Evolutionary conservation across 2,797 vertebrate species (phyloP), one percentile per base, ranked within the genome.

Genomic region (Myiotriccus ornatus): DNA sequence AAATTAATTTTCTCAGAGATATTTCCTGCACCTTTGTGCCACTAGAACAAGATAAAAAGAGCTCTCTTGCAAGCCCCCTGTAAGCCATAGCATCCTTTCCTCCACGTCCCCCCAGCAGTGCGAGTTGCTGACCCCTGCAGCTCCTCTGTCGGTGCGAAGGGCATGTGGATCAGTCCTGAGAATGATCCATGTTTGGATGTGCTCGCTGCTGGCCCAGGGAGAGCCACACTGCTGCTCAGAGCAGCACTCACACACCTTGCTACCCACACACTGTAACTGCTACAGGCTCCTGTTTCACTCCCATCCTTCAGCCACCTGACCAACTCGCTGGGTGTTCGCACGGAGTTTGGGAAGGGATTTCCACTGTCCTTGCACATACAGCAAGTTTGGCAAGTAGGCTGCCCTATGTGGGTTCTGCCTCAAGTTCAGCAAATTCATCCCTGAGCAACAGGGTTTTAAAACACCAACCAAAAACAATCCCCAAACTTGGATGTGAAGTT

Each of bases 111-210:
- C 23, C 25, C n/a, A 35, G 44, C 16, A 20, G 30, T 10, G 28
- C 0, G 0, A 56, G 37, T 4, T 62, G 53, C 35, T 10, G 27
- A 67, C 35, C 25, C 34, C n/a, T 4, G 7, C 2, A 1, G 55
- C 50, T 68, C 12, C 37, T 56, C 41, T 56, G 56, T 43, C 14
- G 9, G 24, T 3, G 25, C 3, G 4, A 30, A 35, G 50, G 32
- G 14, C 25, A 12, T 12, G 22, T 6, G 3, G 14, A 49, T 5
- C 41, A 46, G 53, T 22, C 2, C 1, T 3, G 10, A 62, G 25
- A 81, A 32, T 24, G 17, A 34, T 32, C 59, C 16, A 10, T 17
- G 10, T 4, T 52, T 30, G 50, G 27, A 62, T 41, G 12, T 62
- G 43, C 35, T 55, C 12, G 18, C 16, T 4, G 3, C 3, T 28